Conservation (phyloP, 2,113 vertebrate genomes). For the rat (Rattus norvegicus) region DNA sequence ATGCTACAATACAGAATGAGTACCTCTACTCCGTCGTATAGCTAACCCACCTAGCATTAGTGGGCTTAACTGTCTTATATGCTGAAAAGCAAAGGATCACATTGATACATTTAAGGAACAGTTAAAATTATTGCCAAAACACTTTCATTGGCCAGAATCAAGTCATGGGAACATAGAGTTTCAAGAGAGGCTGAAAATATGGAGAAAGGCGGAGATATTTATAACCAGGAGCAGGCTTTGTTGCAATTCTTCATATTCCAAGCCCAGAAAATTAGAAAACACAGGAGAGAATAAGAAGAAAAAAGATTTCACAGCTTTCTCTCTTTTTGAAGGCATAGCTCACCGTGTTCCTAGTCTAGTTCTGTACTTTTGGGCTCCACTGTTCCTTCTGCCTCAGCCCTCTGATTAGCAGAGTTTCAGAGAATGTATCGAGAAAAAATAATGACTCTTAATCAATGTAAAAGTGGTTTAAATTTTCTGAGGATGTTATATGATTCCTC, state of each 20-base stretch:
- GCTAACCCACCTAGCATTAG: background rate
- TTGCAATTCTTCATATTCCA: background rate
- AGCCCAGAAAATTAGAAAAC: background rate
- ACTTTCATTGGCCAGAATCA: background rate
- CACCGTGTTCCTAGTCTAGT: background rate
- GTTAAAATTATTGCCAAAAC: background rate
- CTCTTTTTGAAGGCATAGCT: background rate
- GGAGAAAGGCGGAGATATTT: background rate
- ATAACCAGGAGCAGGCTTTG: background rate
- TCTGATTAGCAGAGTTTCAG: background rate
- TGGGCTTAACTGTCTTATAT: background rate
- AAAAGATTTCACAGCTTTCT: background rate
- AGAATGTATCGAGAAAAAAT: background rate
- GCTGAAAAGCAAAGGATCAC: background rate
- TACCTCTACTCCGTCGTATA: background rate
- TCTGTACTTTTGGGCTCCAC: background rate
- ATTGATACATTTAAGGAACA: background rate
- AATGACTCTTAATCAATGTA: background rate
- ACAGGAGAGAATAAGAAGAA: background rate
- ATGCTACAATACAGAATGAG: rapidly evolving
- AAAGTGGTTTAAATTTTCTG: background rate
- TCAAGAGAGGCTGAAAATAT: background rate
- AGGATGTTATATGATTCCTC: background rate
- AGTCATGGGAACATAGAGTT: background rate
- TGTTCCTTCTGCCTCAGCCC: background rate